Evolutionary conservation across 2,888 invertebrate genomes (phyloP), one percentile per base, ranked within the genome.

Genomic region (Clanis bilineata): DNA sequence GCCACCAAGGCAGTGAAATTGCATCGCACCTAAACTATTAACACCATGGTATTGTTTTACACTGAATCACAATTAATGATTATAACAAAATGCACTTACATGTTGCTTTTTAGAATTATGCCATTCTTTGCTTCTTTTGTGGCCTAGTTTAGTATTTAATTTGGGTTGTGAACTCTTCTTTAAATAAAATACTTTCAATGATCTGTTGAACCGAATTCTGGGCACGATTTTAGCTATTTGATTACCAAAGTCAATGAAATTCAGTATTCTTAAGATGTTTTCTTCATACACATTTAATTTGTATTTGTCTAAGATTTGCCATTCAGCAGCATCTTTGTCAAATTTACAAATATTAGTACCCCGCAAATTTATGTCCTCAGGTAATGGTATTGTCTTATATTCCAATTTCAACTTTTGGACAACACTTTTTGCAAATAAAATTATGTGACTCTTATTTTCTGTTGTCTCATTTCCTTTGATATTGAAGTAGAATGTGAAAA

Each of bases 241-340:
- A 74, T 95, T 93, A 2, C 97, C 97, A 87, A 98, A 97, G 67
- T 95, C 94, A 36, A 97, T 93, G 75, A 98, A 93, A 82, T 96
- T 96, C 60, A 96, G 92, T 44, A 95, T 94, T 69, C 98, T 93
- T 66, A 97, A 87, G 23, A 97, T 88, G 58, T 95, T 95, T 82
- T 96, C 96, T 77, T 97, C 96, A 74, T 92, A 93, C 1, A 88
- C 80, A 36, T 91, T 89, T 62, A 95, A 87, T 68, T 90, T 93
- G 61, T 90, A 90, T 67, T 89, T 93, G 15, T 93, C 86, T 55
- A 94, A 76, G 64, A 93, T 89, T 64, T 94, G 93, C 97, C 97
- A 97, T 75, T 96, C 94, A 4, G 96, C 86, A 21, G 93, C 93
- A 68, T 94, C 93, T 73, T 96, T 96, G 44, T 94, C 93, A 67